Evolutionary conservation across 2,888 invertebrate species (phyloP).

Genomic region (Drosophila melanosoma): DNA sequence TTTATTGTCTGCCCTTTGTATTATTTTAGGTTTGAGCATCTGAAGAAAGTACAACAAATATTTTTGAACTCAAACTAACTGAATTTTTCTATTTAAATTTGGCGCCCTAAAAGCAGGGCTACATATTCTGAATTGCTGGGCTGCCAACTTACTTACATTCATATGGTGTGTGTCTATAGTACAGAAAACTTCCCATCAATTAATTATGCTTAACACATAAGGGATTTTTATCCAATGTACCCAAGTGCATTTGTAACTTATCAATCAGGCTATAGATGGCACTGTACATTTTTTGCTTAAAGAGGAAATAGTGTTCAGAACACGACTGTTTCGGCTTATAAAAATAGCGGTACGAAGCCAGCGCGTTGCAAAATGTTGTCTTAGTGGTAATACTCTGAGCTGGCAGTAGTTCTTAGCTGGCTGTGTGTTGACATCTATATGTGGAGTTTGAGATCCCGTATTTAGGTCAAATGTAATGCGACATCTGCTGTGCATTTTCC

Average conservation of each 20-base stretch:
- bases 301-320: neutral
- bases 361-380: too few species aligned
- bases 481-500: neutral
- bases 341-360: too few species aligned
- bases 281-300: neutral
- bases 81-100: neutral
- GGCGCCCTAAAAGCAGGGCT: neutral
- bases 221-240: neutral
- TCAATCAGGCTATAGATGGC: neutral
- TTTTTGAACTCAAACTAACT: neutral
- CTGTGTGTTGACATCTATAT: neutral
- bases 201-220: neutral
- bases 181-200: neutral
- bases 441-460: neutral
- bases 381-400: neutral
- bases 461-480: neutral
- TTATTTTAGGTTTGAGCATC: constrained; percentile 6
- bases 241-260: neutral
- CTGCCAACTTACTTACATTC: neutral
- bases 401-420: neutral
- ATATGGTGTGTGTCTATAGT: neutral
- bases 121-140: neutral
- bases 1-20: constrained; percentile 16
- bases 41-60: constrained; percentile 26
- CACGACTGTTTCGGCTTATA: too few species aligned